phyloP scores from a whole-genome alignment of 2,888 invertebrate species.

The Cheilosia urbana region DNA sequence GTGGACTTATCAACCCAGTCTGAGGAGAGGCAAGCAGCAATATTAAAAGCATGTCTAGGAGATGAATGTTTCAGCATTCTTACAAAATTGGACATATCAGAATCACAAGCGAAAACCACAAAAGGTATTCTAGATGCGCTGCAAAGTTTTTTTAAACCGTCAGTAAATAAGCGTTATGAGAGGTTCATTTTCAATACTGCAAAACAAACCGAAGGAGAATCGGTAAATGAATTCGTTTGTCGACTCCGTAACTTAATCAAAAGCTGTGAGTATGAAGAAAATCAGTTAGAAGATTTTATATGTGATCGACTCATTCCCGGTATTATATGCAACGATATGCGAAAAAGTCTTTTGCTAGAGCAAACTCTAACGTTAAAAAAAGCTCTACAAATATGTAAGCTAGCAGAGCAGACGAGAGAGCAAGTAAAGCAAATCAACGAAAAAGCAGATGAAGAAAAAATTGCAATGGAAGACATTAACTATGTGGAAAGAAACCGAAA shows the following conservation, averaged over 20 bases:
- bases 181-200: slow-evolving; percentile 33
- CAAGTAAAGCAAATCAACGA: slow-evolving; percentile 7
- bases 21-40: no score
- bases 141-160: slow-evolving; percentile 23
- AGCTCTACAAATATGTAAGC: slow-evolving; percentile 31
- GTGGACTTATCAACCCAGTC: slow-evolving; percentile 16
- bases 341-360: slow-evolving; percentile 17
- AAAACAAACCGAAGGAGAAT: slow-evolving; percentile 19
- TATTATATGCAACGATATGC: slow-evolving; percentile 12
- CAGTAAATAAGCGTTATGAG: slow-evolving; percentile 33
- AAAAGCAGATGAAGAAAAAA: background rate
- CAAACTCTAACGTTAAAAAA: slow-evolving; percentile 21
- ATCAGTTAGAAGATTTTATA: background rate
- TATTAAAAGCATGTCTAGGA: slow-evolving; percentile 32
- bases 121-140: slow-evolving; percentile 24
- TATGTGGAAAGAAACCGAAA: slow-evolving; percentile 6
- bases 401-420: slow-evolving; percentile 21
- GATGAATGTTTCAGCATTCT: slow-evolving; percentile 29
- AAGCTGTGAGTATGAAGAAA: slow-evolving; percentile 15
- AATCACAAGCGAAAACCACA: slow-evolving; percentile 4
- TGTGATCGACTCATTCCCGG: slow-evolving; percentile 8
- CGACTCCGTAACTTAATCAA: slow-evolving; percentile 17
- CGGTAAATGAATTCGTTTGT: slow-evolving; percentile 24
- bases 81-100: slow-evolving; percentile 16
- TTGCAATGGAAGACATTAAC: background rate